Base-by-base conservation (phyloP, 2,113 vertebrate genomes). In the Elachura formosa region DNA sequence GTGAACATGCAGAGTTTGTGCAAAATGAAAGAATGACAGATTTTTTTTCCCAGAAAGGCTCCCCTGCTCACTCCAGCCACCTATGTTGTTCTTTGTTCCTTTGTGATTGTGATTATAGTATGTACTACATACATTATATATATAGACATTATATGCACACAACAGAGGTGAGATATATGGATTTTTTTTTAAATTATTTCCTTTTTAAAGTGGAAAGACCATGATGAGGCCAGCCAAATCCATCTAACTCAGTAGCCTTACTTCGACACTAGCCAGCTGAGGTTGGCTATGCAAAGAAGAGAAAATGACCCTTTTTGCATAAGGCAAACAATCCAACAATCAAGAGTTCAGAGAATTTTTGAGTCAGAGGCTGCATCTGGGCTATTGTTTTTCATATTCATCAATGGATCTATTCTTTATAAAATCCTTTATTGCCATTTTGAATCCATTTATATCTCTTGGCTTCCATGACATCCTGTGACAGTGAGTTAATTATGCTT, bases 391-490 rank as follows among this genome's bases (percentile, higher is more conserved):
- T 69, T 74, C 5, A 66, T 71, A 31, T 66, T 93, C 59, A 63
- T 92, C 88, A 94, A 84, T 88, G n/a, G 63, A 73, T 51, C 94
- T 90, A 95, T 94, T 96, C 85, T 96, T 92, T 77, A 41, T 58
- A 63, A 90, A 79, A 83, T 80, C 83, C 51, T 90, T 36, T 91
- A 85, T 95, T 92, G 58, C 38, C 69, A 71, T 86, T 93, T 77
- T 94, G 46, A 66, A 86, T 79, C 71, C 85, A 77, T 95, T 96
- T 95, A 90, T 91, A 73, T 90, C 75, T 90, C 55, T 90, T 92
- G 90, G 82, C 88, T 95, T 92, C 88, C 55, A 43, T 11, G 2
- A 83, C 90, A 93, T 95, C 94, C 92, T 93, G 92, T 92, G 82
- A 62, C 75, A 91, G 46, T 45, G 56, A 91, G 12, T 62, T 95